These are phyloP conservation scores for Thaumatotibia leucotreta DNA, from an alignment of 1,140 invertebrate genomes.

Conservation along the genomic window DNA sequence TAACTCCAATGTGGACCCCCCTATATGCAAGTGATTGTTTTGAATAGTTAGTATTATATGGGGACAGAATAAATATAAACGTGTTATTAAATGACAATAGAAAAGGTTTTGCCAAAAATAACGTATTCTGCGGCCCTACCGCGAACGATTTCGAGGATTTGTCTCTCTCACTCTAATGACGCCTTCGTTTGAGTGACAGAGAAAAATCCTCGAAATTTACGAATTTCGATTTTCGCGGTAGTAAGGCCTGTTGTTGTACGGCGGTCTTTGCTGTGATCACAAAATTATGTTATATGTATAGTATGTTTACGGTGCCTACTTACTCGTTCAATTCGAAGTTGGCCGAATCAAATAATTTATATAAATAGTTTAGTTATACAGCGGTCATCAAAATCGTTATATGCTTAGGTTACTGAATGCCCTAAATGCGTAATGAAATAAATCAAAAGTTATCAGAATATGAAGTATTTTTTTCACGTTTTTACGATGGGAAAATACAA, in stretches of 20 bases:
- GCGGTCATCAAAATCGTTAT: neutral
- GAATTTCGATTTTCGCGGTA: too few relatives aligned
- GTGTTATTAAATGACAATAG: neutral
- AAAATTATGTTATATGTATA: neutral
- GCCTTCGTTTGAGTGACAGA: too few relatives aligned
- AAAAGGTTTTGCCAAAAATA: neutral
- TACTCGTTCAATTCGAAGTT: neutral
- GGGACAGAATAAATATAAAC: neutral
- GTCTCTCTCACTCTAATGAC: too few relatives aligned
- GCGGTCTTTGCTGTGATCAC: neutral
- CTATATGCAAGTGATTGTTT: neutral
- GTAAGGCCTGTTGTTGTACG: neutral
- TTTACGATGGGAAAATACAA: neutral
- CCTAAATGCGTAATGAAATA: too few relatives aligned
- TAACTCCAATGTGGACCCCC: too few relatives aligned
- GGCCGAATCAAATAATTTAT: neutral
- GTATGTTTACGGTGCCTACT: constrained; percentile 8
- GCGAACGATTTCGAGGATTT: too few relatives aligned
- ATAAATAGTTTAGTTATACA: neutral
- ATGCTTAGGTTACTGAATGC: too few relatives aligned
- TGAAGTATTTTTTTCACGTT: neutral
- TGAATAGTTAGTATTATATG: neutral
- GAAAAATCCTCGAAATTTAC: too few relatives aligned
- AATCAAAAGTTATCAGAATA: too few relatives aligned
- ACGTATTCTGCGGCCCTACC: too few relatives aligned